A percentile compares a stretch with the other conserved stretches of the same genome.
Evolutionary conservation across 2,888 invertebrate species (phyloP).

Genomic region (Acleris laterana): DNA sequence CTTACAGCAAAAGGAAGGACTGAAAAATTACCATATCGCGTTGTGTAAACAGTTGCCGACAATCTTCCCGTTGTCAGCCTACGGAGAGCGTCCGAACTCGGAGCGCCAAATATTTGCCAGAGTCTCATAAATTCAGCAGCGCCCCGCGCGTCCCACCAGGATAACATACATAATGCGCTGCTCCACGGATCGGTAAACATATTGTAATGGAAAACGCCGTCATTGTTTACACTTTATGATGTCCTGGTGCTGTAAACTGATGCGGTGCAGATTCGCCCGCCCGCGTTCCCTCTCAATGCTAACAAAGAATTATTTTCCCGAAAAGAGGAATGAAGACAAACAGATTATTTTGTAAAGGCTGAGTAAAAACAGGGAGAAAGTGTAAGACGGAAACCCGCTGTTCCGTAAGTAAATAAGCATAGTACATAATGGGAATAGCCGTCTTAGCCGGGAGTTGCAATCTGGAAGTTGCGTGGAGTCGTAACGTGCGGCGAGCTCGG

Average conservation of each 20-base stretch:
- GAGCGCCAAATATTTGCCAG: slow-evolving; percentile 82
- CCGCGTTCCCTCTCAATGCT: slow-evolving; percentile 48
- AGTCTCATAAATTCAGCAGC: slow-evolving; percentile 80
- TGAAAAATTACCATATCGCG: slow-evolving; percentile 79
- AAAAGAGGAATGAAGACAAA: slow-evolving; percentile 42
- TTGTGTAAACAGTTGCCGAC: slow-evolving; percentile 76
- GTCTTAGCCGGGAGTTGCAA: slow-evolving; percentile 15
- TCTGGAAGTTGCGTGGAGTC: slow-evolving; percentile 27
- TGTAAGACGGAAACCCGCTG: slow-evolving; percentile 6
- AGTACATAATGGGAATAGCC: slow-evolving; percentile 12
- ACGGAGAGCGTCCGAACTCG: slow-evolving; percentile 70
- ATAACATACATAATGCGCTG: slow-evolving; percentile 83
- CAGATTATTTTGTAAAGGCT: slow-evolving; percentile 33
- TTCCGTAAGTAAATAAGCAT: slow-evolving; percentile 9
- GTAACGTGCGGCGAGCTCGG: slow-evolving; percentile 33
- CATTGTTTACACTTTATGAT: slow-evolving; percentile 84
- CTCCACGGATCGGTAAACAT: slow-evolving; percentile 83
- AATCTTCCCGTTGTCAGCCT: slow-evolving; percentile 81
- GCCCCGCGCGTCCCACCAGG: slow-evolving; percentile 76
- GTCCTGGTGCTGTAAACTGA: slow-evolving; percentile 79
- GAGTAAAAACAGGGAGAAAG: slow-evolving; percentile 15
- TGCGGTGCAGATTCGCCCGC: slow-evolving; percentile 60
- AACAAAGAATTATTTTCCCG: slow-evolving; percentile 53
- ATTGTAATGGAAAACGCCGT: slow-evolving; percentile 84
- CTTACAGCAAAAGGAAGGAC: slow-evolving; percentile 56